Percentiles rank a stretch among this genome's conserved stretches.
phyloP scores from a whole-genome alignment of 2,113 vertebrate species.

The Tragelaphus strepsiceros region DNA sequence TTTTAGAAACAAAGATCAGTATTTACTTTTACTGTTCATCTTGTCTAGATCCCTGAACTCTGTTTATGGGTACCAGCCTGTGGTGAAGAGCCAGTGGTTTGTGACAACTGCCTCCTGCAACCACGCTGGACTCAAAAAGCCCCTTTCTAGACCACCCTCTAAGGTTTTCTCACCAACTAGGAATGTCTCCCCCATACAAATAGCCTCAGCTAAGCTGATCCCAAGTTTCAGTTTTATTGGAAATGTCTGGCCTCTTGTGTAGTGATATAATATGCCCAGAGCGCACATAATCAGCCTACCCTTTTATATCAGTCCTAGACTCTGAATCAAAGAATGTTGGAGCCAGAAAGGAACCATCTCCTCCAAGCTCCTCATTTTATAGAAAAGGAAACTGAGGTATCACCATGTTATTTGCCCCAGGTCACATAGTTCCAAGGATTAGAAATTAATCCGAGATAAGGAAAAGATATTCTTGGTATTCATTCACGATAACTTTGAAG shows the following conservation, averaged over 20 bases:
- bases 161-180: not conserved
- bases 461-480: not conserved
- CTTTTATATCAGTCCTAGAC: not conserved
- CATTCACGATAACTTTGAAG: not conserved
- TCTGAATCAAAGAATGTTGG: not conserved
- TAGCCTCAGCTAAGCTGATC: not conserved
- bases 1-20: not conserved
- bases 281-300: not conserved
- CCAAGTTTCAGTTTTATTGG: not conserved
- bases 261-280: not conserved
- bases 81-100: not conserved
- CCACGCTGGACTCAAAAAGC: no score
- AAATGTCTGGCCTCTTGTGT: not conserved
- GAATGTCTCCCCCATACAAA: not conserved
- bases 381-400: not conserved
- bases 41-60: not conserved
- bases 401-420: not conserved
- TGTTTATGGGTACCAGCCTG: not conserved
- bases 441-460: not conserved
- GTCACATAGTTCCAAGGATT: not conserved
- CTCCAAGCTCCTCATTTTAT: not conserved
- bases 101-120: not conserved
- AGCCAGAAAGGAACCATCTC: not conserved
- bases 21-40: not conserved
- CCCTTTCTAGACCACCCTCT: no score